Base-by-base conservation (phyloP, 2,888 invertebrate species). In the Rapana venosa region DNA sequence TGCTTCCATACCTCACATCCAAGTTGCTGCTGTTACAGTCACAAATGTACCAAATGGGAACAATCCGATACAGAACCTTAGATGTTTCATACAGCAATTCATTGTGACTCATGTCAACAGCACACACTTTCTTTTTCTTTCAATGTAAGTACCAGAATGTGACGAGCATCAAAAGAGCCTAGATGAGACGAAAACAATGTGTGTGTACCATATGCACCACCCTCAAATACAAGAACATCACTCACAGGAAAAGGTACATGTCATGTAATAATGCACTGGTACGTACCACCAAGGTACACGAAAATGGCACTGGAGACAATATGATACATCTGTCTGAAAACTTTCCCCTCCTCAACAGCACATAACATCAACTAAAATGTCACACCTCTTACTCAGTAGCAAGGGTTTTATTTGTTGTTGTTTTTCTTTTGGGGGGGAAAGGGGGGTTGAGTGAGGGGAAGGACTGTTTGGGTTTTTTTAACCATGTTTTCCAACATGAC, bases 191-290 rank as follows among this genome's bases (percentile, higher is more conserved):
- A 0, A 74, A 26, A 74, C 30, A 26, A 74, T n/a, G n/a, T n/a
- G n/a, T 13, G 13, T n/a, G n/a, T 66, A 66, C 22, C n/a, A 13
- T 8, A 74, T 74, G 74, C n/a, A 13, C 26, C n/a, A 74, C 30
- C 26, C 30, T 13, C 26, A 30, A 74, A n/a, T 30, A 74, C 30
- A 26, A 26, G 11, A 26, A 74, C 26, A 26, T n/a, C 74, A 6
- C 74, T n/a, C 30, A 30, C 74, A 66, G 66, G 26, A 66, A n/a
- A 74, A 13, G n/a, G n/a, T 11, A n/a, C 6, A 11, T 74, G 74
- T 74, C 74, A 74, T 74, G 74, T n/a, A 13, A n/a, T 74, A 74
- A 74, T 74, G 74, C 74, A 74, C 74, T 74, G 74, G 74, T 74
- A 13, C n/a, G 30, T 74, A 30, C 74, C 74, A n/a, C n/a, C 74